Percentiles rank a stretch among this genome's conserved stretches.
These are phyloP conservation scores for Drosophila stalkeri DNA, from an alignment of 2,888 invertebrate genomes.

Conservation along the genomic window DNA sequence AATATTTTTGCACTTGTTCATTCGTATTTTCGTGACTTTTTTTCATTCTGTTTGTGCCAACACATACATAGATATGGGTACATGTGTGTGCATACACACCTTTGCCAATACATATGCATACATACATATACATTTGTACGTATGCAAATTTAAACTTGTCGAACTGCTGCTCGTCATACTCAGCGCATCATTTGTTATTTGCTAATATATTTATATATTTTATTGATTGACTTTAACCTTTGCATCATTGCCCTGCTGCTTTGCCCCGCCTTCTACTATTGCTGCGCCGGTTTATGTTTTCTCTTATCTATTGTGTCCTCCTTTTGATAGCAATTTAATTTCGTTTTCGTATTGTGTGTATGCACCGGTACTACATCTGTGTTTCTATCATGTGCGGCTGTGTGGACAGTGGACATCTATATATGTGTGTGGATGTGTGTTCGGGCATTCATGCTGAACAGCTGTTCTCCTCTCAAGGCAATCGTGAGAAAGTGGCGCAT, in stretches of 20 bases:
- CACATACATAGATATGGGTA: neutral
- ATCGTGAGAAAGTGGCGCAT: slow-evolving; percentile 56
- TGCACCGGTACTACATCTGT: slow-evolving; percentile 24
- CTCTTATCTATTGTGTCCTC: slow-evolving; percentile 33
- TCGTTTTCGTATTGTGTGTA: slow-evolving; percentile 23
- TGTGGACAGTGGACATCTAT: neutral
- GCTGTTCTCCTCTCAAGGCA: slow-evolving; percentile 62
- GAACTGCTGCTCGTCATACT: slow-evolving; percentile 19
- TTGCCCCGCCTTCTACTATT: slow-evolving; percentile 11
- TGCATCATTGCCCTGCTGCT: slow-evolving; percentile 12
- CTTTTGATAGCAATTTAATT: slow-evolving; percentile 26
- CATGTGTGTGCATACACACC: slow-evolving; percentile 10
- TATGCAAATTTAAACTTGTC: slow-evolving; percentile 47
- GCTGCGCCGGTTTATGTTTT: slow-evolving; percentile 49
- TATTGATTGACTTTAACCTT: slow-evolving; percentile 59
- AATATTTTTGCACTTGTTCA: slow-evolving; percentile 28
- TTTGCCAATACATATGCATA: slow-evolving; percentile 4
- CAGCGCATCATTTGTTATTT: slow-evolving; percentile 30
- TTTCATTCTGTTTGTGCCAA: slow-evolving; percentile 4
- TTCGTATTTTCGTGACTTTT: slow-evolving; percentile 13
- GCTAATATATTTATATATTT: slow-evolving; percentile 4
- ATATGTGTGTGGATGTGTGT: neutral
- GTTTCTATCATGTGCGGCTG: slow-evolving; percentile 1
- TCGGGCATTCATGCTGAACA: slow-evolving; percentile 59
- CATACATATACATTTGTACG: slow-evolving; percentile 6